Percentiles rank a stretch among this genome's conserved stretches.
These are phyloP conservation scores for Odontomachus brunneus DNA, from an alignment of 1,140 invertebrate genomes.

Conservation along the genomic window DNA sequence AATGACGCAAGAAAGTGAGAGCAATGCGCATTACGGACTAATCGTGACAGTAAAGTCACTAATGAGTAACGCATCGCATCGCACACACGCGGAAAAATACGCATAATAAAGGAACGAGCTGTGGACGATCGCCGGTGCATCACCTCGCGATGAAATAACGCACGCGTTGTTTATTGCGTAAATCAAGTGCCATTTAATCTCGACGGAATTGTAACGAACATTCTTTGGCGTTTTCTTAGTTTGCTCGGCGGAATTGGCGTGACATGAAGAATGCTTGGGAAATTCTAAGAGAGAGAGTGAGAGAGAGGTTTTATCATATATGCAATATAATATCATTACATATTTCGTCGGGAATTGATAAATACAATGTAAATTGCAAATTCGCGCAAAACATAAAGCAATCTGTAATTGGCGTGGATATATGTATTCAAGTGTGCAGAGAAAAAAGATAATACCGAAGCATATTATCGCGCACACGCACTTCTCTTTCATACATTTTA, in stretches of 20 bases:
- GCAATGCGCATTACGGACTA: constrained; percentile 18
- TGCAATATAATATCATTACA: no score
- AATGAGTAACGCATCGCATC: constrained; percentile 39
- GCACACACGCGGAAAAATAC: constrained; percentile 20
- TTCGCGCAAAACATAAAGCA: constrained; percentile 7
- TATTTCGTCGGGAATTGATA: not conserved
- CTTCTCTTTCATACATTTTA: not conserved
- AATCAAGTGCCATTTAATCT: constrained; percentile 78
- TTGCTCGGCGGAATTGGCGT: not conserved
- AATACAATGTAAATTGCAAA: constrained; percentile 25
- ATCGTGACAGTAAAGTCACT: constrained; percentile 26
- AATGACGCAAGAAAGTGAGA: constrained; percentile 44
- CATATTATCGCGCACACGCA: not conserved
- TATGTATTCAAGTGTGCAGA: not conserved
- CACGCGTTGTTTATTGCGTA: constrained; percentile 66
- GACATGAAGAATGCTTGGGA: not conserved
- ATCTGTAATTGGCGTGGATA: constrained; percentile 1
- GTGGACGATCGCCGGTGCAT: constrained; percentile 33
- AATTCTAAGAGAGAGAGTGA: not conserved
- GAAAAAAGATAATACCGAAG: constrained; percentile 15
- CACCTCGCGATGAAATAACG: constrained; percentile 38
- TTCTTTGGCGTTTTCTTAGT: constrained; percentile 38
- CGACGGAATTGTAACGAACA: constrained; percentile 74
- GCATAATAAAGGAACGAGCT: constrained; percentile 20
- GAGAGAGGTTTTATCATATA: no score